Base-by-base conservation (phyloP, 2,797 vertebrate species). In the Galagoides demidoff region DNA sequence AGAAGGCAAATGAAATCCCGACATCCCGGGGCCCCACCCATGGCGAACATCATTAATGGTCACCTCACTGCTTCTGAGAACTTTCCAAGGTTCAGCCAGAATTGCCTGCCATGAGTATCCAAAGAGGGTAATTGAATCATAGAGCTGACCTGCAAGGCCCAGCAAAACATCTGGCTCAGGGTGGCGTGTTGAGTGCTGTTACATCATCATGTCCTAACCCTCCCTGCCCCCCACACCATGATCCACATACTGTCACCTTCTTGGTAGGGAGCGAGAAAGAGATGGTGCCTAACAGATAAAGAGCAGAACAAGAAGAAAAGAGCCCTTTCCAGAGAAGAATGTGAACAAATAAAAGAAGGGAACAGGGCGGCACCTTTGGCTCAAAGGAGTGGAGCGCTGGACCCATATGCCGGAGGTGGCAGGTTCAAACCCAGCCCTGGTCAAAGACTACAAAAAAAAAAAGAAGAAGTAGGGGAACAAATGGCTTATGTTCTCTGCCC, bases 111-210 rank as follows among this genome's bases (percentile, higher is more conserved):
- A 0, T 16, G 37, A 79, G 63, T 34, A 25, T 14, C 31, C n/a
- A 37, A 7, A 39, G 55, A 6, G 3, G 29, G 59, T 14, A 23
- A 71, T 8, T 1, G 82, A 83, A 9, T 74, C 39, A 19, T 63
- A 23, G 0, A 2, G 3, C 0, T 4, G 11, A 1, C 3, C 14
- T 1, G 10, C 52, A 8, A 71, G 63, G 34, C 77, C 82, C 7
- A 64, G 63, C 52, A 0, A 52, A 29, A 7, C 1, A 6, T 77
- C 77, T 22, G 49, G 82, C 39, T 73, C 37, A 0, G 5, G 2
- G 70, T 9, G 43, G 7, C 2, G 1, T 13, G 3, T 13, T 74
- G 37, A 43, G 57, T 27, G 0, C 57, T 55, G 17, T 10, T 11
- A 25, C 25, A 7, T 22, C 17, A 7, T 19, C 31, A 2, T 13